Base-by-base conservation (phyloP, 2,888 invertebrate species). In the Hesperia comma region DNA sequence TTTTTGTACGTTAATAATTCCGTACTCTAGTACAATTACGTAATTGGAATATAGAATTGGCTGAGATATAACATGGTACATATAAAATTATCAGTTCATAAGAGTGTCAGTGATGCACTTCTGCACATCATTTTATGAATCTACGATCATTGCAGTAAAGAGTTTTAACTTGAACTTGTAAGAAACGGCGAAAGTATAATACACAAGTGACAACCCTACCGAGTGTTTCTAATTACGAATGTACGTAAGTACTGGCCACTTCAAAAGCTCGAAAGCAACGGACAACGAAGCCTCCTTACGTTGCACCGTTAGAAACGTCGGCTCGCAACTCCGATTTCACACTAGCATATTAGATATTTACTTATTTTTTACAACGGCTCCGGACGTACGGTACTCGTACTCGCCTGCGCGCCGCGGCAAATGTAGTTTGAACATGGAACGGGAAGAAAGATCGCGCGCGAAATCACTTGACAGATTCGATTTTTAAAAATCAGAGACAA, bases 291-390 rank as follows among this genome's bases (percentile, higher is more conserved):
- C 76, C 79, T 78, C 78, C 69, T 83, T 81, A 78, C 72, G 71
- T 64, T 71, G 60, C 76, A 82, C 91, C 87, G 91, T 91, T 91
- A 91, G 84, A 83, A 86, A 83, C 84, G 84, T 79, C 81, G 78
- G 78, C 75, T 67, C 66, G 69, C 72, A 69, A 74, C 73, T 74
- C 72, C 82, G 87, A 90, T 90, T 90, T 90, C 90, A 90, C 90
- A 88, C 88, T 77, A 74, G 70, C 74, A 80, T 83, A 83, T 85
- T 83, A 83, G 83, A 83, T 78, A 77, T 75, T 81, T 33, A 51
- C 19, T 32, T 60, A 49, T 63, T 57, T 67, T 68, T 61, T 55
- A 43, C 66, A 26, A 66, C 66, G 46, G 40, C 37, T 5, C 26
- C 49, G 69, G 62, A 62, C 64, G 63, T 69, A 69, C 68, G 72